Conservation (phyloP, 2,888 invertebrate species). For the Nomada fabriciana region DNA sequence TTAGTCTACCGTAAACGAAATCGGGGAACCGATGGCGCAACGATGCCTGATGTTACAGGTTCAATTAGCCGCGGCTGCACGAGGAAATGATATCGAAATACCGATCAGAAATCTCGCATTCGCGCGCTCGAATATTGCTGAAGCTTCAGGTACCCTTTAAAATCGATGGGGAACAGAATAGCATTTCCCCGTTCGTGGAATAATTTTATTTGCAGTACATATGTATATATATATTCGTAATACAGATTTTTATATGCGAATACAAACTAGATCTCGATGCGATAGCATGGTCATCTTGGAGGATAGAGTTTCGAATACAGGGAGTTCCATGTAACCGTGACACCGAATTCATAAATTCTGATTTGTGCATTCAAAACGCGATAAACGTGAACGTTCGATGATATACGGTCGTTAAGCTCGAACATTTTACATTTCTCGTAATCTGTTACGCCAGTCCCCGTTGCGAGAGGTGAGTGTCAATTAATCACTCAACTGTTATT, state of each 20-base stretch:
- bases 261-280: conserved; percentile 6
- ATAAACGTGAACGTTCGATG: conserved; percentile 33
- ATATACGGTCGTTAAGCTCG: conserved; percentile 42
- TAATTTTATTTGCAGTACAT: conserved; percentile 10
- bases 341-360: conserved; percentile 50
- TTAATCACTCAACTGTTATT: conserved; percentile 8
- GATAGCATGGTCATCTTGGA: conserved; percentile 34
- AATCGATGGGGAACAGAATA: conserved; percentile 2
- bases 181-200: not conserved
- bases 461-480: not conserved
- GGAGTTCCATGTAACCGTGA: not conserved
- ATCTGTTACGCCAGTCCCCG: conserved; percentile 22
- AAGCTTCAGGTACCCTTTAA: not conserved
- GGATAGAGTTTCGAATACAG: conserved; percentile 1
- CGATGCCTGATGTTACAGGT: not conserved
- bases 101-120: not conserved
- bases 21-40: not conserved
- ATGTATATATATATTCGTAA: not conserved
- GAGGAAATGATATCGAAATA: not conserved
- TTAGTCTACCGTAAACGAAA: not conserved
- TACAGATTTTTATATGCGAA: conserved; percentile 6
- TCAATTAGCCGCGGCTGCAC: not conserved
- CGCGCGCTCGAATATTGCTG: not conserved
- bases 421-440: conserved; percentile 33
- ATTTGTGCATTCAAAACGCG: conserved; percentile 45